These are phyloP conservation scores for Isichthys henryi DNA, from an alignment of 2,113 vertebrate species.

Conservation along the genomic window DNA sequence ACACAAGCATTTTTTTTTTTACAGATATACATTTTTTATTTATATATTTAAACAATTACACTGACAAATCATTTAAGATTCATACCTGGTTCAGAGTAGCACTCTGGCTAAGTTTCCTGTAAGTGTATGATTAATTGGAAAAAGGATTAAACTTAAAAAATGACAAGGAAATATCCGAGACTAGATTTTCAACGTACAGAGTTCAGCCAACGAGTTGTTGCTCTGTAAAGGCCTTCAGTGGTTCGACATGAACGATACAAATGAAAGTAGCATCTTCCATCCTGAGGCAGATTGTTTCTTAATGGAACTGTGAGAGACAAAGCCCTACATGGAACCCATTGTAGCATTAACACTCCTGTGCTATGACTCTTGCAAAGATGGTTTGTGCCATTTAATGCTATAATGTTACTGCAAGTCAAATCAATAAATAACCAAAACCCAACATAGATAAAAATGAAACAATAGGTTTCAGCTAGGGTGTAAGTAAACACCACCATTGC, in stretches of 20 bases:
- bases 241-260: background rate
- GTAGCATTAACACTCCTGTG: background rate
- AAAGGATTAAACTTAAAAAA: background rate
- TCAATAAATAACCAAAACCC: background rate
- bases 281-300: background rate
- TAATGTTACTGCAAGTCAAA: background rate
- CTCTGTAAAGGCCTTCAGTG: background rate
- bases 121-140: background rate
- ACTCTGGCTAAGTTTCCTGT: background rate
- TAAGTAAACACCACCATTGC: background rate
- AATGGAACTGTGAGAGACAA: background rate
- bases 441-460: background rate
- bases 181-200: background rate
- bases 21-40: slow-evolving; percentile 20
- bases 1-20: background rate
- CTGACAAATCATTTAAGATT: slow-evolving; percentile 8
- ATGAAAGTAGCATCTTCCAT: slow-evolving; percentile 4
- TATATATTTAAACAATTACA: slow-evolving; percentile 25
- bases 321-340: background rate
- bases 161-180: background rate
- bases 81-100: background rate
- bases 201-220: background rate
- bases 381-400: background rate
- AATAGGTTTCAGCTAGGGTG: background rate
- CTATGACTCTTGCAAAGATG: background rate